phyloP scores from a whole-genome alignment of 2,888 invertebrate genomes.

The Meliscaeva auricollis region DNA sequence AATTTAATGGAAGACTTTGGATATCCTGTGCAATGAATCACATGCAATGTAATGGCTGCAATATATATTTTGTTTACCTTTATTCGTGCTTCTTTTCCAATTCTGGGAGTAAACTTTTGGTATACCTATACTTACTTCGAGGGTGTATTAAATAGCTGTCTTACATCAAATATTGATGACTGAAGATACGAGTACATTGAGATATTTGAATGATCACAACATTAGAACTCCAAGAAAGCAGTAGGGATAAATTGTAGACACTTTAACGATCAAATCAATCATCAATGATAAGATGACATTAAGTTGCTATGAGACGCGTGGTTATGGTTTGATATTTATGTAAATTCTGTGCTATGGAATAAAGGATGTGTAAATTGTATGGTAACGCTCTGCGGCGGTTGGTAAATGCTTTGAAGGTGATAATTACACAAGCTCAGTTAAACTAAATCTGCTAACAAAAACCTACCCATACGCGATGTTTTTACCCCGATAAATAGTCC shows the following conservation, averaged over 20 bases:
- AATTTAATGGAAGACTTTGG: slow-evolving; percentile 20
- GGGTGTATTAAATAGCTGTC: slow-evolving; percentile 13
- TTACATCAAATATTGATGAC: slow-evolving; percentile 21
- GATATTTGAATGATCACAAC: slow-evolving; percentile 33
- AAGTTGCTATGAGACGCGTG: slow-evolving; percentile 28
- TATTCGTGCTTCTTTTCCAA: slow-evolving; percentile 2
- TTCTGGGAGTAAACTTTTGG: background rate
- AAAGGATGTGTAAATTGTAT: slow-evolving; percentile 49
- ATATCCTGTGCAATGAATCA: slow-evolving; percentile 71
- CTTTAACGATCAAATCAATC: slow-evolving; percentile 58
- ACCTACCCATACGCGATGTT: no score
- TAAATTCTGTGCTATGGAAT: slow-evolving; percentile 23
- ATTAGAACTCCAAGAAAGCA: slow-evolving; percentile 27
- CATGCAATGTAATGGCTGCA: slow-evolving; percentile 44
- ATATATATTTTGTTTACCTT: slow-evolving; percentile 23
- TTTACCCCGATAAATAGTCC: no score
- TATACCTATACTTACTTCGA: slow-evolving; percentile 6
- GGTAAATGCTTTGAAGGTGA: no score
- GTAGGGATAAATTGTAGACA: background rate
- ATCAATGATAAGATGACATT: slow-evolving; percentile 1
- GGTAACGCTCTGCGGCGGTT: background rate
- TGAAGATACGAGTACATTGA: no score
- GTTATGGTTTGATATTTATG: slow-evolving; percentile 16
- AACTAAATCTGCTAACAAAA: no score
- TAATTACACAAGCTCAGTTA: no score